phyloP scores from a whole-genome alignment of 2,113 vertebrate species.

The Holacanthus passer region DNA sequence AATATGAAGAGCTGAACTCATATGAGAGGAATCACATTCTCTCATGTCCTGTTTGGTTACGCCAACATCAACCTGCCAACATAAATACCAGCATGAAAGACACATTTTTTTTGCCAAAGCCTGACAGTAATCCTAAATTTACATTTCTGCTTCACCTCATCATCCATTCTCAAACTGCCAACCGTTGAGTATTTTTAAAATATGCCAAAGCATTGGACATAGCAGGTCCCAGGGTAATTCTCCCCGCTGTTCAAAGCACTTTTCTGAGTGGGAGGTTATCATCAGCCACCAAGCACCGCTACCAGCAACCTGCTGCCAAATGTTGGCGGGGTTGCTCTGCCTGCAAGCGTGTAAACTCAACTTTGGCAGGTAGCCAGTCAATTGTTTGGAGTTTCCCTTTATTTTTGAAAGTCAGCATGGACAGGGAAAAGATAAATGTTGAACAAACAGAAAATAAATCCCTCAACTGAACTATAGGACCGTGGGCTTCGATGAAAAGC shows the following conservation, averaged over 20 bases:
- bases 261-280: slow-evolving; percentile 66
- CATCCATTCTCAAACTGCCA: slow-evolving; percentile 49
- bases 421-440: slow-evolving; percentile 19
- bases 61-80: slow-evolving; percentile 47
- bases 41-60: slow-evolving; percentile 20
- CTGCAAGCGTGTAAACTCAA: slow-evolving; percentile 30
- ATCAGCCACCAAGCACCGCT: slow-evolving; percentile 46
- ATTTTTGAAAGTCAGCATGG: slow-evolving; percentile 37
- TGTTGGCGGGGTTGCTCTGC: slow-evolving; percentile 30
- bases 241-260: slow-evolving; percentile 27
- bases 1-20: slow-evolving; percentile 26
- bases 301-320: slow-evolving; percentile 43
- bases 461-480: slow-evolving; percentile 13
- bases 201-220: slow-evolving; percentile 36
- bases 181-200: slow-evolving; percentile 46
- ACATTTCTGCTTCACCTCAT: slow-evolving; percentile 41
- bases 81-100: slow-evolving; percentile 35
- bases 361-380: slow-evolving; percentile 50
- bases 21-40: slow-evolving; percentile 31
- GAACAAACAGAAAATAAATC: slow-evolving; percentile 26
- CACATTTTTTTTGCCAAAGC: slow-evolving; percentile 27
- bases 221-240: slow-evolving; percentile 37
- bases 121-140: slow-evolving; percentile 60
- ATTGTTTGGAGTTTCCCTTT: slow-evolving; percentile 44
- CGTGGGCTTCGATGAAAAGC: slow-evolving; percentile 14